Percentiles rank a stretch among this genome's conserved stretches.
Conservation (phyloP, 2,888 invertebrate species). For the Drosophila austrosaltans region DNA sequence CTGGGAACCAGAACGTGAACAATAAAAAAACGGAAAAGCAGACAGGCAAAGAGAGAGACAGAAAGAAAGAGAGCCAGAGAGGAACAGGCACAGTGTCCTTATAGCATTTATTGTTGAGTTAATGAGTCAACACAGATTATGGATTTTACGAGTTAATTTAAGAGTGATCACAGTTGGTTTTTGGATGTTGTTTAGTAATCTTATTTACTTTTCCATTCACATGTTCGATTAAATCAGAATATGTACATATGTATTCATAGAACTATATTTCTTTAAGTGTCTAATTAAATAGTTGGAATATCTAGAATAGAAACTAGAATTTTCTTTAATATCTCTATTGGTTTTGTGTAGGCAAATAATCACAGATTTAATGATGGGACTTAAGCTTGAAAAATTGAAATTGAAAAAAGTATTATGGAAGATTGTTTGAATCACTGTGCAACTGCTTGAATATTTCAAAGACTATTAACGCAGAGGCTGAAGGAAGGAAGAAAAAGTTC, state of each 20-base stretch:
- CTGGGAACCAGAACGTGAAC: slow-evolving; percentile 59
- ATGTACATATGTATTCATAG: too few species aligned
- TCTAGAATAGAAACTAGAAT: too few species aligned
- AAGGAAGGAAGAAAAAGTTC: slow-evolving; percentile 35
- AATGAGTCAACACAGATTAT: too few species aligned
- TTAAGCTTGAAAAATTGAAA: background rate
- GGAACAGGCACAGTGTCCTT: slow-evolving; percentile 5
- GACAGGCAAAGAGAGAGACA: slow-evolving; percentile 47
- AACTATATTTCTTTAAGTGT: too few species aligned
- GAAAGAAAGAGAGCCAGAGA: slow-evolving; percentile 25
- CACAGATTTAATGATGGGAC: background rate
- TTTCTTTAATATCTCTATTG: too few species aligned
- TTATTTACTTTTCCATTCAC: too few species aligned
- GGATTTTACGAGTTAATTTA: too few species aligned
- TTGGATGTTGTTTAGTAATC: too few species aligned
- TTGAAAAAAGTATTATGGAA: background rate
- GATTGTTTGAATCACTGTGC: slow-evolving; percentile 45
- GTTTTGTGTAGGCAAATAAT: background rate
- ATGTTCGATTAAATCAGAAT: too few species aligned
- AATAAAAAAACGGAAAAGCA: slow-evolving; percentile 41
- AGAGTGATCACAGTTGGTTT: too few species aligned
- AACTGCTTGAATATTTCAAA: slow-evolving; percentile 12
- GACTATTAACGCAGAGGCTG: slow-evolving; percentile 18
- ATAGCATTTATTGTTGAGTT: background rate
- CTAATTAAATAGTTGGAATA: too few species aligned